Base-by-base conservation (phyloP, 2,888 invertebrate genomes). In the Hermaeophaga mercurialis region DNA sequence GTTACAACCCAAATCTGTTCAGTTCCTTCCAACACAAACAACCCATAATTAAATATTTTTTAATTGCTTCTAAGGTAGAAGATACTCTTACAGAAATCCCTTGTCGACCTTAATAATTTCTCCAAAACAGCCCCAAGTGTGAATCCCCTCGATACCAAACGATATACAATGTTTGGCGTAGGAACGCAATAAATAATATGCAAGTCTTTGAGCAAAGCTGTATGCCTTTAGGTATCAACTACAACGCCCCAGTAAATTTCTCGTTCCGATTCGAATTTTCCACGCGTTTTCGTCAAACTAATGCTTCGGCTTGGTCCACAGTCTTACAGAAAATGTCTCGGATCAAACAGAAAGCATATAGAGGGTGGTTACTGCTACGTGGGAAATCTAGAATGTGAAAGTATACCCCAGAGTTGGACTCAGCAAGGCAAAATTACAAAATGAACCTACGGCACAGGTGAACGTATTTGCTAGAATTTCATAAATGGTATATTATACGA, bases 341-440 rank as follows among this genome's bases (percentile, higher is more conserved):
- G 77, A 78, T 78, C 78, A 78, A 78, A 78, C 77, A 77, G 76
- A 77, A 78, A 78, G 76, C 78, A 78, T 77, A 76, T 77, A 77
- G 76, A 74, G 75, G 76, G 75, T 76, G 77, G 77, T 77, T 76
- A 61, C 63, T 58, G 61, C 61, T 59, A 61, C 63, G 63, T 61
- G 61, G 58, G 54, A 43, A 28, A 43, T 33, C 45, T 52, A 59
- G 63, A 61, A 49, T 61, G 63, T 59, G 61, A 59, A 34, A 19
- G 33, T 39, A 52, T 19, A 24, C 24, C 38, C 15, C 54, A 54
- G 46, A 15, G 36, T 24, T 17, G 36, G 53, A 53, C 38, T 19
- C 4, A n/a, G n/a, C n/a, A n/a, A n/a, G n/a, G n/a, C n/a, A n/a
- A n/a, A n/a, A n/a, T n/a, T n/a, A n/a, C n/a, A n/a, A n/a, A n/a